phyloP scores from a whole-genome alignment of 2,113 vertebrate genomes.

The Paramormyrops kingsleyae region DNA sequence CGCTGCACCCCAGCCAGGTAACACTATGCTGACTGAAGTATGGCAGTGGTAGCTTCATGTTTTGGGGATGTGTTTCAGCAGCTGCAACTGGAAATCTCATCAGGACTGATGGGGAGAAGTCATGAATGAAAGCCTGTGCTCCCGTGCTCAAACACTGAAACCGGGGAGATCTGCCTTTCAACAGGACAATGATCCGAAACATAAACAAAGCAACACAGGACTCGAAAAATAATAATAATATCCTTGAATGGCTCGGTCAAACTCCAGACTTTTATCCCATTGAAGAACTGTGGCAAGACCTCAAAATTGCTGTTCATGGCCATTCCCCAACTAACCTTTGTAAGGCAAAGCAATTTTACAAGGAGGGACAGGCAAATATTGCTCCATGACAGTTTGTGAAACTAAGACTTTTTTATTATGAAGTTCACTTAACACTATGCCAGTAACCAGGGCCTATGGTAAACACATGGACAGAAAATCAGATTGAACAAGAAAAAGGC shows the following conservation, averaged over 20 bases:
- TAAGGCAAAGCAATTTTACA: neutral
- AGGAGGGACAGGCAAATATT: neutral
- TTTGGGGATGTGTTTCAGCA: neutral
- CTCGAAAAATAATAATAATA: neutral
- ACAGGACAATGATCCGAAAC: neutral
- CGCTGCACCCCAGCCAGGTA: neutral
- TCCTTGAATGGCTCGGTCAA: neutral
- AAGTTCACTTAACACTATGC: neutral
- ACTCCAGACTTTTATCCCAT: neutral
- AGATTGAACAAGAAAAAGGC: neutral
- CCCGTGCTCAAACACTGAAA: neutral
- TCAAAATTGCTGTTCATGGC: neutral
- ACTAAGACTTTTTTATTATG: neutral
- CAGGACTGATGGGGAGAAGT: neutral
- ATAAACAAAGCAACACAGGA: neutral
- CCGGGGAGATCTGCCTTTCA: neutral
- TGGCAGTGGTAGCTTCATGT: neutral
- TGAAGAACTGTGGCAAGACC: neutral
- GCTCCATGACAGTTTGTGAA: neutral
- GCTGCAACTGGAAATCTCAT: neutral
- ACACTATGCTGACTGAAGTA: neutral
- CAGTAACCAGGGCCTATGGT: neutral
- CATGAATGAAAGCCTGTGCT: neutral
- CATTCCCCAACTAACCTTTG: neutral
- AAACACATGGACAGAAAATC: neutral